These are phyloP conservation scores for Gerosis bhagava DNA, from an alignment of 2,888 invertebrate genomes.

Conservation along the genomic window DNA sequence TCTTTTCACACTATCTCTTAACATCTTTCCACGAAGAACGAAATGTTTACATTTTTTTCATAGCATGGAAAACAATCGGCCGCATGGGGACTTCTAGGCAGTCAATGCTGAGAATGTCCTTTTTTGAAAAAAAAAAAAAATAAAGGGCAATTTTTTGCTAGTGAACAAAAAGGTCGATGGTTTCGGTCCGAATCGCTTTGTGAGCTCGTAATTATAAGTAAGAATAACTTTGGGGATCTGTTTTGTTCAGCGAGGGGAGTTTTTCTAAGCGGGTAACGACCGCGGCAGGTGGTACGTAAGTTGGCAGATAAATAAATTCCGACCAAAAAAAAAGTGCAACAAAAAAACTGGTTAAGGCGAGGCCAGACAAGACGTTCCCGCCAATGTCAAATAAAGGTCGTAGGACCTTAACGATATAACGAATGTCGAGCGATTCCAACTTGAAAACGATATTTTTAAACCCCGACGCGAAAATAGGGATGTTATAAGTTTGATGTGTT, in stretches of 20 bases:
- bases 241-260: conserved; percentile 71
- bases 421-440: no score
- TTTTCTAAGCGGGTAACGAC: conserved; percentile 76
- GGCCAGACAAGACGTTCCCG: conserved; percentile 39
- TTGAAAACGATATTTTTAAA: no score
- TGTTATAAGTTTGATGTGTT: no score
- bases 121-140: conserved; percentile 61
- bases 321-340: conserved; percentile 63
- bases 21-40: conserved; percentile 35
- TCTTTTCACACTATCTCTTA: conserved; percentile 29
- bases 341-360: conserved; percentile 62
- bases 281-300: conserved; percentile 75
- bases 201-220: conserved; percentile 71
- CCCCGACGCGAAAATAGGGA: no score
- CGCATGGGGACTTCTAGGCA: conserved; percentile 48
- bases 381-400: conserved; percentile 78
- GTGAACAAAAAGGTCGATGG: conserved; percentile 53
- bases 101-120: conserved; percentile 54
- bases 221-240: conserved; percentile 77
- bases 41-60: conserved; percentile 79
- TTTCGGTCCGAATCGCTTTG: conserved; percentile 69
- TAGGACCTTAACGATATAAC: no score
- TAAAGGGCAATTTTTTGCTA: conserved; percentile 62
- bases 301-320: conserved; percentile 64
- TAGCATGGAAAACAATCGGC: conserved; percentile 47